phyloP scores from a whole-genome alignment of 2,888 invertebrate species.

The Venusia cambrica region DNA sequence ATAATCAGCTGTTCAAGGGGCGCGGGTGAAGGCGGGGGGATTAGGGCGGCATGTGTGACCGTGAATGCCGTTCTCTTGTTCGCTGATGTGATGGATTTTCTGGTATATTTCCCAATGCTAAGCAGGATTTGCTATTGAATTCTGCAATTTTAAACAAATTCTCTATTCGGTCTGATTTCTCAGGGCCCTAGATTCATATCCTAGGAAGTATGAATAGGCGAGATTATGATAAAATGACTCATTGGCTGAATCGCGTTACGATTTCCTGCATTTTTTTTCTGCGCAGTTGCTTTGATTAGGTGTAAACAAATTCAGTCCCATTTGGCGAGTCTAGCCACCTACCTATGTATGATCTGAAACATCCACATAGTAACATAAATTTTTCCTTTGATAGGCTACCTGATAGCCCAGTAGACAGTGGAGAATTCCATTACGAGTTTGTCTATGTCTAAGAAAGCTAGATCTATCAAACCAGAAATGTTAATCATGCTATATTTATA shows the following conservation, averaged over 20 bases:
- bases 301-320: slow-evolving; percentile 12
- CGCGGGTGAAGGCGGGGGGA: slow-evolving; percentile 59
- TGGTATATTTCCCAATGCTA: slow-evolving; percentile 32
- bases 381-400: no score
- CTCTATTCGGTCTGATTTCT: no score
- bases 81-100: slow-evolving; percentile 51
- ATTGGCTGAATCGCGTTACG: slow-evolving; percentile 34
- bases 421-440: slow-evolving; percentile 3
- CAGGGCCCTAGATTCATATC: no score
- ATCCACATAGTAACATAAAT: no score
- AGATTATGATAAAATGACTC: slow-evolving; percentile 43
- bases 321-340: no score
- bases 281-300: slow-evolving; percentile 35
- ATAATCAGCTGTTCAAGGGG: slow-evolving; percentile 78
- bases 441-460: no score
- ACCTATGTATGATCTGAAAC: no score
- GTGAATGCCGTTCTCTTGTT: slow-evolving; percentile 58
- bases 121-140: slow-evolving; percentile 29
- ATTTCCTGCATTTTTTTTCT: slow-evolving; percentile 35
- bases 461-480: no score
- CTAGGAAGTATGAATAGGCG: no score
- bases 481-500: no score
- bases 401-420: no score
- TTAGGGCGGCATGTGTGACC: slow-evolving; percentile 69
- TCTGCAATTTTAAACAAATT: no score